Percentiles rank a stretch among this genome's conserved stretches.
Conservation (phyloP, 2,888 invertebrate genomes). For the Brachypterus glaber region DNA sequence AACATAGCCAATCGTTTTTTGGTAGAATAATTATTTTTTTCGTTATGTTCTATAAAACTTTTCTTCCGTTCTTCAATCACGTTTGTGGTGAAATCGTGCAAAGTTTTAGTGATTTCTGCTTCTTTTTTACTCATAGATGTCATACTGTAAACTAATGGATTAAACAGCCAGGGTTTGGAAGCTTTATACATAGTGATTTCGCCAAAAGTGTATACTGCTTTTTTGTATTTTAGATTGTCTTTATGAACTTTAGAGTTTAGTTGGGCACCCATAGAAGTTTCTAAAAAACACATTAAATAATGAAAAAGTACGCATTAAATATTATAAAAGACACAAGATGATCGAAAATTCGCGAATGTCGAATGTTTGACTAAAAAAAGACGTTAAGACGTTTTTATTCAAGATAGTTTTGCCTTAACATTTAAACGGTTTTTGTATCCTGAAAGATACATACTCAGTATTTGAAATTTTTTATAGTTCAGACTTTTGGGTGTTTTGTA, state of each 20-base stretch:
- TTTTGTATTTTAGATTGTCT: conserved; percentile 2
- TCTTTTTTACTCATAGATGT: conserved; percentile 3
- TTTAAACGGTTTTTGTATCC: too few species aligned
- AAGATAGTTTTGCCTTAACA: too few species aligned
- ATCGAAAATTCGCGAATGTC: too few species aligned
- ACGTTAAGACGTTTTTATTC: too few species aligned
- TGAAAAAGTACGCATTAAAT: not conserved
- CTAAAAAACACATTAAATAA: too few species aligned
- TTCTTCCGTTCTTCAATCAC: conserved; percentile 5
- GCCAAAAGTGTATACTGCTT: conserved; percentile 4
- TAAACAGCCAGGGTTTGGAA: conserved; percentile 1
- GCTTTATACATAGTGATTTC: not conserved
- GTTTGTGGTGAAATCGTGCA: conserved; percentile 10
- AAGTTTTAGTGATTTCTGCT: conserved; percentile 1
- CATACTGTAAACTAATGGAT: conserved; percentile 2
- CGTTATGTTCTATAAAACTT: not conserved
- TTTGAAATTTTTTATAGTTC: too few species aligned
- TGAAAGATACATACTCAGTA: too few species aligned
- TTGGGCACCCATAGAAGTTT: conserved; percentile 17
- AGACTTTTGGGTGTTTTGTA: too few species aligned
- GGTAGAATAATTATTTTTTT: conserved; percentile 35
- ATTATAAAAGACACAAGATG: too few species aligned
- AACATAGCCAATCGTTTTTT: conserved; percentile 45
- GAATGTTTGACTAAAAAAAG: too few species aligned
- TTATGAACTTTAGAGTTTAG: conserved; percentile 2